Conservation (phyloP, 1,140 invertebrate genomes). For the Zaprionus gabonicus region DNA sequence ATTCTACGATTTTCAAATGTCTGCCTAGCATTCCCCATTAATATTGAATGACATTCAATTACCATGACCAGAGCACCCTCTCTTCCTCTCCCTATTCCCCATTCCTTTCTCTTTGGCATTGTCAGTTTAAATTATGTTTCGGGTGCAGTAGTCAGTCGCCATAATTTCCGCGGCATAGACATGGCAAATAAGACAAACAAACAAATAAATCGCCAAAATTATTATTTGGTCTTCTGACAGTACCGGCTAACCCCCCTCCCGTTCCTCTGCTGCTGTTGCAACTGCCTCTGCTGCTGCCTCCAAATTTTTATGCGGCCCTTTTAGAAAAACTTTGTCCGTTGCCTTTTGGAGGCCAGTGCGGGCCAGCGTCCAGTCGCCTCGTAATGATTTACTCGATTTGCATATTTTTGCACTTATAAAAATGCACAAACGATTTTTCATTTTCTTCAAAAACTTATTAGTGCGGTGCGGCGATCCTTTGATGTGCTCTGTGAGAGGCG, state of each 20-base stretch:
- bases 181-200: constrained; percentile 75
- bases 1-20: background rate
- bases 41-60: constrained; percentile 32
- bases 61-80: background rate
- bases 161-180: constrained; percentile 76
- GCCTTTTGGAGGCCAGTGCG: constrained; percentile 2
- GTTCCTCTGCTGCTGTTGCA: constrained; percentile 9
- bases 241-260: constrained; percentile 2
- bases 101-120: constrained; percentile 33
- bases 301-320: constrained; percentile 44
- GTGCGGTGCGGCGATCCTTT: constrained; percentile 66
- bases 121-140: constrained; percentile 63
- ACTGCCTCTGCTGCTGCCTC: constrained; percentile 31
- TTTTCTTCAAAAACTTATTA: constrained; percentile 82
- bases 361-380: constrained; percentile 59
- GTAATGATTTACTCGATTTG: constrained; percentile 81
- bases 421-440: constrained; percentile 83
- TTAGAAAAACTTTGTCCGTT: constrained; percentile 72
- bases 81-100: background rate
- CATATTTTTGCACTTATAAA: constrained; percentile 83
- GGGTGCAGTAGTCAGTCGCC: constrained; percentile 63
- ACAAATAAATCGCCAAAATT: constrained; percentile 81
- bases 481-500: constrained; percentile 27
- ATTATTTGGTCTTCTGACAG: constrained; percentile 60
- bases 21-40: background rate